Percentiles rank a stretch among this genome's conserved stretches.
Conservation (phyloP, 1,140 invertebrate genomes). For the Papilio aristodemus region DNA sequence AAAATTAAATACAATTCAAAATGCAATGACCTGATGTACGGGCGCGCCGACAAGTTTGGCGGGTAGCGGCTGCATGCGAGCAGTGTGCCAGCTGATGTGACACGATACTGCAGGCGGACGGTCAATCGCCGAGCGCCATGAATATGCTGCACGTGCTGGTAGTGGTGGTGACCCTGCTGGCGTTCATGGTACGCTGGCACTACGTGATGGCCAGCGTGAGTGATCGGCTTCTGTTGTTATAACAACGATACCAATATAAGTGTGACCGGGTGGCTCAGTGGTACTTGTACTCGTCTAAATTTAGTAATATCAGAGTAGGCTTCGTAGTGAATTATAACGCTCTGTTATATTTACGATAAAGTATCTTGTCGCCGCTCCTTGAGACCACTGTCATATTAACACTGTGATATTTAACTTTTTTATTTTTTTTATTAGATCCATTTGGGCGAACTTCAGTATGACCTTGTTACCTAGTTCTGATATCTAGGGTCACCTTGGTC, state of each 20-base stretch:
- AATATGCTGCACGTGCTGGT: conserved; percentile 42
- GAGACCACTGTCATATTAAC: not conserved
- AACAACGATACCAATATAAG: too few relatives aligned
- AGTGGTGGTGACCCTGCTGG: conserved; percentile 41
- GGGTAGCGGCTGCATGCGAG: not conserved
- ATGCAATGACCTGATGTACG: not conserved
- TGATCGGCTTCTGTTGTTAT: not conserved
- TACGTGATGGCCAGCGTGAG: conserved; percentile 37
- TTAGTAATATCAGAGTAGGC: too few relatives aligned
- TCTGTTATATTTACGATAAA: too few relatives aligned
- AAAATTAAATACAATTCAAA: not conserved
- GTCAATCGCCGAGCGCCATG: conserved; percentile 28
- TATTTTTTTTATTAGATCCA: too few relatives aligned
- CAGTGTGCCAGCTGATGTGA: not conserved
- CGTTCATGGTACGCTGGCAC: conserved; percentile 40
- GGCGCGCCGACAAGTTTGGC: not conserved
- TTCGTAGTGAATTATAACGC: too few relatives aligned
- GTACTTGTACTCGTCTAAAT: too few relatives aligned
- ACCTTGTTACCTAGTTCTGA: too few relatives aligned
- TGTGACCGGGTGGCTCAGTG: too few relatives aligned
- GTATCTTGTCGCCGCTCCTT: too few relatives aligned
- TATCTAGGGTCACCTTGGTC: too few relatives aligned
- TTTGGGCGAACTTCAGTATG: too few relatives aligned
- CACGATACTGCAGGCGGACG: not conserved
- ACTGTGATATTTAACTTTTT: too few relatives aligned